A percentile compares a stretch with the other conserved stretches of the same genome.
Evolutionary conservation across 2,888 invertebrate species (phyloP).

Genomic region (Theretra japonica): DNA sequence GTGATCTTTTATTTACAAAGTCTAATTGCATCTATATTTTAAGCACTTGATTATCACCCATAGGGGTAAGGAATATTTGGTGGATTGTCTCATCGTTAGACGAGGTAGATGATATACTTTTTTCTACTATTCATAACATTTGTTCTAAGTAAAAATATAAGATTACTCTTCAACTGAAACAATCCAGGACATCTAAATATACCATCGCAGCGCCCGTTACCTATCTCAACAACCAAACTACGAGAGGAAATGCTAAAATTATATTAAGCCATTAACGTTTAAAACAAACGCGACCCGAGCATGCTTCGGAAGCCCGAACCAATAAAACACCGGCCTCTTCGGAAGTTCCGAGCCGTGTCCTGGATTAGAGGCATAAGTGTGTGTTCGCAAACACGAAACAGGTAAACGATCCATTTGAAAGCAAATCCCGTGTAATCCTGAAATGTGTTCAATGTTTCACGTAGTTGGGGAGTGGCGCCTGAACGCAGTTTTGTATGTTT

Average conservation of each 20-base stretch:
- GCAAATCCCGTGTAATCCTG: slow-evolving; percentile 61
- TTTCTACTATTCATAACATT: too few species aligned
- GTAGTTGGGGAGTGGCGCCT: slow-evolving; percentile 13
- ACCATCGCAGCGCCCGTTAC: neutral
- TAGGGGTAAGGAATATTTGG: too few species aligned
- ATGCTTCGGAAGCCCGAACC: slow-evolving; percentile 22
- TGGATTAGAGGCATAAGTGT: slow-evolving; percentile 31
- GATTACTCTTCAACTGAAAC: too few species aligned
- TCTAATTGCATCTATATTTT: too few species aligned
- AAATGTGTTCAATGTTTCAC: slow-evolving; percentile 51
- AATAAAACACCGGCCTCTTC: slow-evolving; percentile 29
- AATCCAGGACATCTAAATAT: too few species aligned
- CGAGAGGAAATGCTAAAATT: neutral
- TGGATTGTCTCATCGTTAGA: too few species aligned
- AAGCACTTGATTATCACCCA: too few species aligned
- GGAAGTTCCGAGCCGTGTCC: slow-evolving; percentile 29
- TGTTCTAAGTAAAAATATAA: too few species aligned
- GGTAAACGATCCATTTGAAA: slow-evolving; percentile 59
- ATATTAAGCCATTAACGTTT: slow-evolving; percentile 15
- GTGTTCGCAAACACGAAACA: slow-evolving; percentile 41
- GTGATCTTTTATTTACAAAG: too few species aligned
- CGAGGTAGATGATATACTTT: too few species aligned
- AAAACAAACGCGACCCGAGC: slow-evolving; percentile 9
- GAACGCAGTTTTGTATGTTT: slow-evolving; percentile 12
- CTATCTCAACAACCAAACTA: neutral